Evolutionary conservation across 2,113 vertebrate species (phyloP).

Genomic region (Hyperopisus bebe): DNA sequence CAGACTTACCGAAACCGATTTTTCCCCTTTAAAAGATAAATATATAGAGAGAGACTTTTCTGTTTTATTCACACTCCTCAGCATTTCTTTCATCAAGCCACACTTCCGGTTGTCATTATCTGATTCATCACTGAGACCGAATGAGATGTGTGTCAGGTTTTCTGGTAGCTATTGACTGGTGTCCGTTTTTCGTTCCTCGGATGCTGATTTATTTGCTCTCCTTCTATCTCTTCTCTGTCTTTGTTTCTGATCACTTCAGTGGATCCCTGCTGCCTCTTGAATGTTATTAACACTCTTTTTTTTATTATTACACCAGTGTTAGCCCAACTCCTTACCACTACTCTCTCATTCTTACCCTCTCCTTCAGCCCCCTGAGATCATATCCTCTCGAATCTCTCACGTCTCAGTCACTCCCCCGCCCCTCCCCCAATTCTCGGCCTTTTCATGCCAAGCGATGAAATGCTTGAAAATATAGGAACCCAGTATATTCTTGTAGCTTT

Average conservation of each 20-base stretch:
- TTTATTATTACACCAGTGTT: neutral
- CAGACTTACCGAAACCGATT: slow-evolving; percentile 49
- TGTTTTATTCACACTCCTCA: neutral
- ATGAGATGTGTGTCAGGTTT: neutral
- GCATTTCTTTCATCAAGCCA: neutral
- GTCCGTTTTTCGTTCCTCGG: neutral
- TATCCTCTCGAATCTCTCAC: neutral
- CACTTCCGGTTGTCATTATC: neutral
- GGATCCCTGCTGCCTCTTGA: neutral
- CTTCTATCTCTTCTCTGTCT: neutral
- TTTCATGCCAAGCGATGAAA: neutral
- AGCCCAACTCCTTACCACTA: neutral
- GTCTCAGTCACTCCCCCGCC: neutral
- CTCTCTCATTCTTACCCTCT: neutral
- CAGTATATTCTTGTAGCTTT: neutral
- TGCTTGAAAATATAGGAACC: neutral
- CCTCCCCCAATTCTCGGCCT: neutral
- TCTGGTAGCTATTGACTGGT: neutral
- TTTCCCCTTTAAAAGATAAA: slow-evolving; percentile 37
- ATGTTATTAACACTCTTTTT: neutral
- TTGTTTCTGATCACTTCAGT: neutral
- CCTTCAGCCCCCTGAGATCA: neutral
- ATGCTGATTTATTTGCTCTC: neutral
- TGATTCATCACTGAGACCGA: neutral
- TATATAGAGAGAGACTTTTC: neutral